Conservation (phyloP, 2,888 invertebrate species). For the Thecophora atra region DNA sequence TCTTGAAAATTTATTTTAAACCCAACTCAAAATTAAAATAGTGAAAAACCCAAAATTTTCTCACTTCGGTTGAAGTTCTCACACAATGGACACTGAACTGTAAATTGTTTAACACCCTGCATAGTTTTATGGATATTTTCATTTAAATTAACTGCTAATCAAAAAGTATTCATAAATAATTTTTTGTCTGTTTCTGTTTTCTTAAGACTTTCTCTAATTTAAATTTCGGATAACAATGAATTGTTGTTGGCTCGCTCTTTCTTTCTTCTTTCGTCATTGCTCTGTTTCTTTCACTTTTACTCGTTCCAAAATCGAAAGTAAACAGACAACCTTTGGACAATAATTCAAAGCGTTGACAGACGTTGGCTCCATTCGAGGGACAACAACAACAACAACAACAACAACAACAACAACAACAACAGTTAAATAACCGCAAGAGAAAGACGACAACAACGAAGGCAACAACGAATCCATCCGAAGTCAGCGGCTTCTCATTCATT, state of each 20-base stretch:
- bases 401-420: constrained; percentile 35
- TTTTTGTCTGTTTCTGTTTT: neutral
- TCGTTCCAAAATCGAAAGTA: constrained; percentile 6
- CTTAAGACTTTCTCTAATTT: constrained; percentile 8
- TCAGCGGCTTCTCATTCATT: no score
- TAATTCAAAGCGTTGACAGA: neutral
- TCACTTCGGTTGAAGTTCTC: no score
- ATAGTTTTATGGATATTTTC: no score
- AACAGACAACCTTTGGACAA: neutral
- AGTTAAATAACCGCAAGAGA: neutral
- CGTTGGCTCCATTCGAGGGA: neutral
- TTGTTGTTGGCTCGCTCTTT: neutral
- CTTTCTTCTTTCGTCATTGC: neutral
- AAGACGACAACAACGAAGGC: no score
- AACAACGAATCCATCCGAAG: no score
- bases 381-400: constrained; percentile 34
- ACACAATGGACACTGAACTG: no score
- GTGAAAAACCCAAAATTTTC: no score
- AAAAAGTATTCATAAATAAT: no score
- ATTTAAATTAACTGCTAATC: no score
- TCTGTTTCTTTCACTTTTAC: constrained; percentile 5
- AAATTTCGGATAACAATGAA: neutral
- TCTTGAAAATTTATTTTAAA: no score
- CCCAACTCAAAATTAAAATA: no score
- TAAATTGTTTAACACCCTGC: no score